Base-by-base conservation (phyloP, 2,888 invertebrate species). In the Hyppa rectilinea region DNA sequence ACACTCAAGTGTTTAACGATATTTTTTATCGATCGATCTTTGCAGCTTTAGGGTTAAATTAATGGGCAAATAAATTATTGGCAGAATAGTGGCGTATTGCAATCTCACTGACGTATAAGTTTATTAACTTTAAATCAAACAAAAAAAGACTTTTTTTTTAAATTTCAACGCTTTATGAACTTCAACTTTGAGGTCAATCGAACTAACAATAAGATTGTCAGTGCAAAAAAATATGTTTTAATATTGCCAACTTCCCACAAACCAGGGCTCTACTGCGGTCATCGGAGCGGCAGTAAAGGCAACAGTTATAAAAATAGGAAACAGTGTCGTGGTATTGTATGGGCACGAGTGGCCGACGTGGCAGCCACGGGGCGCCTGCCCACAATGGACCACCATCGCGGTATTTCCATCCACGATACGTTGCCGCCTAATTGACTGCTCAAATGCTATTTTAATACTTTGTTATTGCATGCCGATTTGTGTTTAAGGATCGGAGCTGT, bases 381-480 rank as follows among this genome's bases (percentile, higher is more conserved):
- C 89, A 96, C 95, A 96, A 96, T 96, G 94, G 93, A 91, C 95
- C 95, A 93, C 95, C 95, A 96, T 96, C 83, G 91, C 88, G 92
- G 90, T 95, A 95, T 95, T 95, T 93, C 93, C 95, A 95, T 94
- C 93, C 93, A 91, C 95, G 93, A 93, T 94, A 94, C 92, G 90
- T 92, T 93, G 89, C 92, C 94, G 95, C 95, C 93, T 94, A 95
- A 95, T 96, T 95, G 95, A 95, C 92, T 95, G 89, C 95, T 95
- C 94, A 95, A 95, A 94, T 88, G 91, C 90, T 92, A 93, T 92
- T 94, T 92, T 93, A 94, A 95, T 95, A 94, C 91, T 92, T 92
- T 90, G 89, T 92, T 94, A 93, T 93, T 93, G 88, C 90, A 90
- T 89, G 85, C 87, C 75, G 86, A 90, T 89, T 87, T 85, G 65